phyloP scores from a whole-genome alignment of 1,140 invertebrate species.

The Lethocerus indicus region DNA sequence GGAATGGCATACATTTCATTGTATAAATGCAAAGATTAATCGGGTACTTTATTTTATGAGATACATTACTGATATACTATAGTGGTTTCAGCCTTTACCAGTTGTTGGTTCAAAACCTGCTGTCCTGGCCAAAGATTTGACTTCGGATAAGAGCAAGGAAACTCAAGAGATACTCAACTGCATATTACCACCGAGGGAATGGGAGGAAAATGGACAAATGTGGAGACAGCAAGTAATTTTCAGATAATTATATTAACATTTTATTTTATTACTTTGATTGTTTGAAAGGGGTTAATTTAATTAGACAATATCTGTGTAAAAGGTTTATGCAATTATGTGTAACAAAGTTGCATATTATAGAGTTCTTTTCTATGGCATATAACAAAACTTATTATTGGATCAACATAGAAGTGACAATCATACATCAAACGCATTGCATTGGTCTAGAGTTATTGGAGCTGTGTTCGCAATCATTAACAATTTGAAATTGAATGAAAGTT shows the following conservation, averaged over 20 bases:
- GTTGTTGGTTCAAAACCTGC: background rate
- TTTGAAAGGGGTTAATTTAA: background rate
- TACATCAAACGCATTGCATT: too few species aligned
- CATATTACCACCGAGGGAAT: slow-evolving; percentile 90
- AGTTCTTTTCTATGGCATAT: background rate
- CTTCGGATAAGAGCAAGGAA: slow-evolving; percentile 44
- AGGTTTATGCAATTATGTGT: background rate
- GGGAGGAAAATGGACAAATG: slow-evolving; percentile 75
- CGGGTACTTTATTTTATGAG: too few species aligned
- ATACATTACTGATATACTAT: too few species aligned
- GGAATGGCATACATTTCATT: too few species aligned
- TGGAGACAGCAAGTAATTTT: slow-evolving; percentile 60
- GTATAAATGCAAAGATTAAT: too few species aligned
- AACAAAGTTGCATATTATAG: background rate
- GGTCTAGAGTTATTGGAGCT: background rate
- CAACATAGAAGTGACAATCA: background rate
- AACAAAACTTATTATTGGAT: background rate
- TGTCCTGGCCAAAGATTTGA: slow-evolving; percentile 19
- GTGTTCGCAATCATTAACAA: background rate
- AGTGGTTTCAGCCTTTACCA: too few species aligned
- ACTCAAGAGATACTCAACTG: slow-evolving; percentile 88
- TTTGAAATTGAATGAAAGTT: too few species aligned
- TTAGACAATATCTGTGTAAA: background rate
- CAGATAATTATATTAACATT: background rate
- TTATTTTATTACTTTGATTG: background rate